Base-by-base conservation (phyloP, 53 echinoderm and acorn worm species). In the Patiria pectinifera region DNA sequence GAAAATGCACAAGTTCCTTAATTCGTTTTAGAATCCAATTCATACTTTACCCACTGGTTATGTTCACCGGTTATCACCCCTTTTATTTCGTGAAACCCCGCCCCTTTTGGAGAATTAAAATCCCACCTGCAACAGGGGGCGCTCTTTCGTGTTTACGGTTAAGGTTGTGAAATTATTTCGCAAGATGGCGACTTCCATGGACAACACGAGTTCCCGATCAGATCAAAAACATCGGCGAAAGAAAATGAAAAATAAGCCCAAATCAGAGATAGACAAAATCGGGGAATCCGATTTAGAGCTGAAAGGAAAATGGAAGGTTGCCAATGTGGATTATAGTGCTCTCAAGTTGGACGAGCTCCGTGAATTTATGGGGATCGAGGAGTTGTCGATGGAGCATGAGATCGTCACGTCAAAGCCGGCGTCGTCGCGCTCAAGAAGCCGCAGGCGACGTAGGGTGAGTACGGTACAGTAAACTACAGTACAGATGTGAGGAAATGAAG, bases 311-410 rank as follows among this genome's bases (percentile, higher is more conserved):
- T 97, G 98, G 98, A 97, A 93, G 59, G 83, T 93, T 23, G 92
- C 93, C 7, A 95, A 96, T 43, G 83, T 97, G 46, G 94, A 96
- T 77, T 83, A 91, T 16, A 76, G 91, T 24, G 91, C 91, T 1
- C 91, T 97, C 45, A 89, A 93, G 13, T 87, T 94, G 59, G 95
- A 93, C 62, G 95, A 96, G 44, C 91, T 96, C 63, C 83, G 91
- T 59, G 95, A 94, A 60, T 96, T 97, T 86, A 89, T 93, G 63
- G 95, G 96, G 21, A 82, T 97, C 61, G 98, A 97, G 79, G 96
- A 95, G 21, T 59, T 97, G 81, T 93, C 92, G 2, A 44, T 61
- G 59, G 78, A 87, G 74, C 76, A 87, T 60, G 87, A 77, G 48
- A 18, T 87, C 61, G 58, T 87, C 26, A 78, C 47, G 14, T 53